phyloP scores from a whole-genome alignment of 2,797 vertebrate species.

The Australoheros facetus region DNA sequence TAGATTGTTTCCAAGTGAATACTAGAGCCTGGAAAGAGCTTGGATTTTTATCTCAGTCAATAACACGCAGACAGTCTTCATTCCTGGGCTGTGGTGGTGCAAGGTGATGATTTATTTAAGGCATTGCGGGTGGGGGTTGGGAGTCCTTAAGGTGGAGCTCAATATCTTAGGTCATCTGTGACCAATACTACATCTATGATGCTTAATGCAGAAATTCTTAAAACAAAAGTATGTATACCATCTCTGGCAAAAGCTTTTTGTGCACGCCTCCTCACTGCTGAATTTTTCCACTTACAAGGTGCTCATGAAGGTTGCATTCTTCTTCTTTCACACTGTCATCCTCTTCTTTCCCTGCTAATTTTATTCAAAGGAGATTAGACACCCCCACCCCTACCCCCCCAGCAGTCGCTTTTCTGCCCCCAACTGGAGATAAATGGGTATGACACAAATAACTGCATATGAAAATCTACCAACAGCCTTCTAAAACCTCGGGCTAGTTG shows the following conservation, averaged over 20 bases:
- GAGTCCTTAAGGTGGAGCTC: not conserved
- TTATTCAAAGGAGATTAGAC: not conserved
- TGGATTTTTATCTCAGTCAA: not conserved
- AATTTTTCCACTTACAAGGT: not conserved
- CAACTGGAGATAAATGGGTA: constrained; percentile 39
- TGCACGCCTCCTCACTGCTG: accelerated
- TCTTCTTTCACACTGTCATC: constrained; percentile 26
- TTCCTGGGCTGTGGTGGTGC: not conserved
- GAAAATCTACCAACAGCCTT: not conserved
- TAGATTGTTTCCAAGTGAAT: not conserved
- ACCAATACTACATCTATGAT: not conserved
- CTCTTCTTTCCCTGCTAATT: constrained; percentile 21
- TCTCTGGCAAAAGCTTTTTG: not conserved
- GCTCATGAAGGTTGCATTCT: constrained; percentile 40
- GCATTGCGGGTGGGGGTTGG: not conserved
- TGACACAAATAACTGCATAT: not conserved
- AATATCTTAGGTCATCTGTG: not conserved
- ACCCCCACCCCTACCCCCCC: not conserved
- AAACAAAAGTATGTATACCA: not conserved
- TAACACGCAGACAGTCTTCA: not conserved
- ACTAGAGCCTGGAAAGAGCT: not conserved
- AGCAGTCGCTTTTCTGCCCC: constrained; percentile 49
- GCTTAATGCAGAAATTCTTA: not conserved
- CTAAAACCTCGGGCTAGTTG: not conserved
- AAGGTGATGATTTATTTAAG: not conserved